phyloP scores from a whole-genome alignment of 2,888 invertebrate species.

The Drosophila mettleri region DNA sequence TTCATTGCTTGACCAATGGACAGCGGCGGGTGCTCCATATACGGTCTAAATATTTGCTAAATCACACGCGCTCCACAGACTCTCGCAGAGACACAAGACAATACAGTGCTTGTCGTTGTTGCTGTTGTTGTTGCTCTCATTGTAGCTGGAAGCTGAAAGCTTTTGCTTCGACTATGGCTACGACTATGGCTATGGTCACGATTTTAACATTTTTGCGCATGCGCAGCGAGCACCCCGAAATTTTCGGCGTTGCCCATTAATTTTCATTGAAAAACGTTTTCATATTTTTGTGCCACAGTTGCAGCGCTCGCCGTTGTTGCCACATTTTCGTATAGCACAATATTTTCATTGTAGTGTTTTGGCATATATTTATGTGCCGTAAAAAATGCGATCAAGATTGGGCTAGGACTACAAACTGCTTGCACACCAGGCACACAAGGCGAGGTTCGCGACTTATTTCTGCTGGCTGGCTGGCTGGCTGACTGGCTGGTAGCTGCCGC shows the following conservation, averaged over 20 bases:
- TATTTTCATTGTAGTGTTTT: constrained; percentile 80
- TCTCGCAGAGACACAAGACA: constrained; percentile 57
- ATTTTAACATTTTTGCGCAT: constrained; percentile 84
- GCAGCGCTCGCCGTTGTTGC: constrained; percentile 56
- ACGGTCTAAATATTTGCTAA: constrained; percentile 80
- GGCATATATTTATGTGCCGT: constrained; percentile 82
- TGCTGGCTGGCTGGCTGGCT: constrained; percentile 7
- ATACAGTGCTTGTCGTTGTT: constrained; percentile 44
- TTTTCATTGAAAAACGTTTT: constrained; percentile 81
- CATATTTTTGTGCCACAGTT: constrained; percentile 79
- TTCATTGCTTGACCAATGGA: constrained; percentile 52
- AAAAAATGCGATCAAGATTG: constrained; percentile 82
- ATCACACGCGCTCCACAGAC: constrained; percentile 73
- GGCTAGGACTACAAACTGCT: constrained; percentile 60
- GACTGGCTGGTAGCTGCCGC: constrained; percentile 21
- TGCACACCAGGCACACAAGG: constrained; percentile 59
- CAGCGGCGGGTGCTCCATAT: constrained; percentile 73
- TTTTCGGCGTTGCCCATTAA: constrained; percentile 80
- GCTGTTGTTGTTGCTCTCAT: constrained; percentile 12
- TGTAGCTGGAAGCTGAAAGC: constrained; percentile 38
- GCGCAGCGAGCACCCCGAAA: constrained; percentile 80
- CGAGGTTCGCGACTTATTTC: constrained; percentile 62
- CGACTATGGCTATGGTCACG: constrained; percentile 76
- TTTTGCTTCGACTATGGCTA: constrained; percentile 15
- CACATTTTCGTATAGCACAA: constrained; percentile 74